Evolutionary conservation across 1,140 invertebrate species (phyloP).

Genomic region (Caenorhabditis inopinata): DNA sequence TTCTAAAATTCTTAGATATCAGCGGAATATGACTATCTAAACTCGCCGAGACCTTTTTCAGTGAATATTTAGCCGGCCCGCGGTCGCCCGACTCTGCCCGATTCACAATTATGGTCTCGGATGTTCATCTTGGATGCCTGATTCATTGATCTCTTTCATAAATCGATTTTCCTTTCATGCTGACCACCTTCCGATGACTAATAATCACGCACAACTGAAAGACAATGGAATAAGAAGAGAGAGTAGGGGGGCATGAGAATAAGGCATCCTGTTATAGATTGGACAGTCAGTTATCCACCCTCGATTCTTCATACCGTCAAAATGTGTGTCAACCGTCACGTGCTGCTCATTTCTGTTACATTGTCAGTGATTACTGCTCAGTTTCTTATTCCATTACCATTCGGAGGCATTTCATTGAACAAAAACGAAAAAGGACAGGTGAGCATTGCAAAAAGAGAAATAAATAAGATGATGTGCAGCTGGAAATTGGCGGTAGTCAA

Average conservation of each 20-base stretch:
- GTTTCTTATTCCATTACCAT: slow-evolving; percentile 36
- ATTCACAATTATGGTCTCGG: no score
- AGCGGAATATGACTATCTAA: no score
- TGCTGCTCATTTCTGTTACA: neutral
- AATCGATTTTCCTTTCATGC: neutral
- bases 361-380: slow-evolving; percentile 32
- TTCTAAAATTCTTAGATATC: no score
- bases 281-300: neutral
- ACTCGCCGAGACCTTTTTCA: no score
- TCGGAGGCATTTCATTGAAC: slow-evolving; percentile 30
- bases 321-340: slow-evolving; percentile 1
- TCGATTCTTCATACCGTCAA: neutral
- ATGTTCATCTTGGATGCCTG: no score
- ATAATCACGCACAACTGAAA: neutral
- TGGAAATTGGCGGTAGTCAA: slow-evolving; percentile 34
- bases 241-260: neutral
- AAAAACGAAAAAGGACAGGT: slow-evolving; percentile 36
- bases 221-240: neutral
- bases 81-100: no score
- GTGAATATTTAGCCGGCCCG: no score
- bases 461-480: neutral
- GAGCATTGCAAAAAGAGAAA: neutral
- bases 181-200: slow-evolving; percentile 10
- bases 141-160: neutral
- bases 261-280: neutral